Evolutionary conservation across 2,888 invertebrate species (phyloP), one percentile per base, ranked within the genome.

Genomic region (Caenorhabditis sp.): DNA sequence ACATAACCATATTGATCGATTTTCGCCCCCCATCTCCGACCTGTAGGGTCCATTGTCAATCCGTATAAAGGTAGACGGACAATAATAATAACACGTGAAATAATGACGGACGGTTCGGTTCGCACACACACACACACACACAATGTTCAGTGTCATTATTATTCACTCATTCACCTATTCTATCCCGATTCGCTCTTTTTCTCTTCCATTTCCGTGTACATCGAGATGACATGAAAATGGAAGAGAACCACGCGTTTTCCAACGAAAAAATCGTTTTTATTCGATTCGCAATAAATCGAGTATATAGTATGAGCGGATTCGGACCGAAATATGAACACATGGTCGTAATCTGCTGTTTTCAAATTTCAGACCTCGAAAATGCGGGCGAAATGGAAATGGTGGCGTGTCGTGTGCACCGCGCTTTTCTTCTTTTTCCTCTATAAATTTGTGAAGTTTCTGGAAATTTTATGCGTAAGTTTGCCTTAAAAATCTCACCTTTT

Each of bases 381-480:
- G 22, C 62, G 48, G 20, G 13, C 37, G 17, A 61, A 61, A 61
- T 50, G 62, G 62, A 62, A 62, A 48, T n/a, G 43, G 8, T 20
- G 30, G 24, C 62, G 62, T 30, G 0, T 62, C 13, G 13, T 41
- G 15, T 62, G 22, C 27, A 22, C 41, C 1, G 17, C 26, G 7
- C 50, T 62, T 17, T 39, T 50, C 50, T 9, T 52, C 7, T 62
- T 41, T 62, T 5, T 62, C 22, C 6, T 62, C 22, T 62, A 62
- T 22, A 50, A 30, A 41, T 27, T 41, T 6, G 39, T 62, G 6
- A 13, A n/a, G 2, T 62, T 62, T 32, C 26, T 52, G 11, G 22
- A 50, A 30, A 22, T 63, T 43, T 52, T 63, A 41, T 53, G 35
- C 20, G 63, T 63, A 39, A 53, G 53, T 53, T 50, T 62, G 20